A percentile compares a stretch with the other conserved stretches of the same genome.
phyloP scores from a whole-genome alignment of 2,113 vertebrate genomes.

The Pelodiscus sinensis region DNA sequence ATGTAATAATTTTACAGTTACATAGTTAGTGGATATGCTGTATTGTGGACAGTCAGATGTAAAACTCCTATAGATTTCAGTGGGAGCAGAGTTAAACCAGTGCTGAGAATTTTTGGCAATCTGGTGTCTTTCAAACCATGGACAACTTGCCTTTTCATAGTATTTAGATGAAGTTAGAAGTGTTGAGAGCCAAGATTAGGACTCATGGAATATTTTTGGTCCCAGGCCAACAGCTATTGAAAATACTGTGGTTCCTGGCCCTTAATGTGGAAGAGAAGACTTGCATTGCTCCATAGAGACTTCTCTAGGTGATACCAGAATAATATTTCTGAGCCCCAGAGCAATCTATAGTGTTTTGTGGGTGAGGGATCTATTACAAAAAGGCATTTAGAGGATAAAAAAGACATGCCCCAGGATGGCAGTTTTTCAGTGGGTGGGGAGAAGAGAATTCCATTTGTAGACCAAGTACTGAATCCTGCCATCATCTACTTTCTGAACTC shows the following conservation, averaged over 20 bases:
- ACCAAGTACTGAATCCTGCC: accelerated
- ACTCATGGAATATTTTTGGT: not conserved
- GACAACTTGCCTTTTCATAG: not conserved
- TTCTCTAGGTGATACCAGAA: not conserved
- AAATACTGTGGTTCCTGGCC: not conserved
- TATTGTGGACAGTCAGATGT: not conserved
- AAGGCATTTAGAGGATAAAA: not conserved
- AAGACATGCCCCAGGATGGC: not conserved
- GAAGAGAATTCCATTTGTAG: not conserved
- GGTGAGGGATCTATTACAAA: accelerated
- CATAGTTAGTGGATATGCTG: not conserved
- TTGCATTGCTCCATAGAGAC: accelerated
- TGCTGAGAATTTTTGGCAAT: not conserved
- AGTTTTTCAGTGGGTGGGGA: not conserved
- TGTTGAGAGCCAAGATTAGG: not conserved
- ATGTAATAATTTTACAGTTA: not conserved
- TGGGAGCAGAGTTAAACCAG: not conserved
- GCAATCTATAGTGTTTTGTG: not conserved
- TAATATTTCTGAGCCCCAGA: not conserved
- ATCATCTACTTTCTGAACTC: not conserved
- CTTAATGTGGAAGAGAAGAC: not conserved
- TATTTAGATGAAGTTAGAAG: not conserved
- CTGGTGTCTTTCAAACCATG: not conserved
- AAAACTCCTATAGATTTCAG: not conserved
- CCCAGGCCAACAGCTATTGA: not conserved